These are phyloP conservation scores for Cerceris ruficornis DNA, from an alignment of 2,888 invertebrate species.

Conservation along the genomic window DNA sequence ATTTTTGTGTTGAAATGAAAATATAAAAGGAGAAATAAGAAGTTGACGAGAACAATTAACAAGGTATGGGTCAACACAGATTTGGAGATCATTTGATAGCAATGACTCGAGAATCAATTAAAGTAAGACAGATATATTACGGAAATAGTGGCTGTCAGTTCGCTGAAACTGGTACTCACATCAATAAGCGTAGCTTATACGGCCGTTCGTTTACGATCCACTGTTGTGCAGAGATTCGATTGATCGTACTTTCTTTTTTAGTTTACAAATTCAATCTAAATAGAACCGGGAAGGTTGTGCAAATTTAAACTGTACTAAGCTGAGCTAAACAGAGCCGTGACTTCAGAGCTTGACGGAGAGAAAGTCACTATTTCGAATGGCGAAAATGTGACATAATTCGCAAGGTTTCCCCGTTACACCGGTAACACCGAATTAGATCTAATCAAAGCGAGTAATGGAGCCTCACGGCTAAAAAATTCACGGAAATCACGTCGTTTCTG, in stretches of 20 bases:
- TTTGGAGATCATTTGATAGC: too few species aligned
- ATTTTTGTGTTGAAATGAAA: too few species aligned
- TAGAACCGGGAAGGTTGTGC: not conserved
- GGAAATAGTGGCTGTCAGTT: too few species aligned
- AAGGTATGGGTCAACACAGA: too few species aligned
- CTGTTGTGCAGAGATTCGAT: conserved; percentile 46
- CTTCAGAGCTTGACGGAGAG: conserved; percentile 36
- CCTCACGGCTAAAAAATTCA: conserved; percentile 14
- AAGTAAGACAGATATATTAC: too few species aligned
- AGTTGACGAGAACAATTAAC: too few species aligned
- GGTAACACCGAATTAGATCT: conserved; percentile 22
- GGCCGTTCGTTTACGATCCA: not conserved
- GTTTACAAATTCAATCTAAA: conserved; percentile 22
- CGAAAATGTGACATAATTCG: conserved; percentile 44
- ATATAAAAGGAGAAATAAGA: too few species aligned
- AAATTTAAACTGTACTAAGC: conserved; percentile 7
- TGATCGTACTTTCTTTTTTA: conserved; percentile 35
- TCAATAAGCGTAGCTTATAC: not conserved
- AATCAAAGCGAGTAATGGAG: conserved; percentile 10
- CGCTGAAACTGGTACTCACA: too few species aligned
- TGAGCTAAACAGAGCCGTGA: conserved; percentile 15
- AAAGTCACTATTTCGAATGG: conserved; percentile 44
- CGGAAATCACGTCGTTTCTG: conserved; percentile 49
- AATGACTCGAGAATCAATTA: too few species aligned
- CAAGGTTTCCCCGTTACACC: conserved; percentile 6